Evolutionary conservation across 2,113 vertebrate genomes (phyloP).

Genomic region (Dendrocopos noguchii): DNA sequence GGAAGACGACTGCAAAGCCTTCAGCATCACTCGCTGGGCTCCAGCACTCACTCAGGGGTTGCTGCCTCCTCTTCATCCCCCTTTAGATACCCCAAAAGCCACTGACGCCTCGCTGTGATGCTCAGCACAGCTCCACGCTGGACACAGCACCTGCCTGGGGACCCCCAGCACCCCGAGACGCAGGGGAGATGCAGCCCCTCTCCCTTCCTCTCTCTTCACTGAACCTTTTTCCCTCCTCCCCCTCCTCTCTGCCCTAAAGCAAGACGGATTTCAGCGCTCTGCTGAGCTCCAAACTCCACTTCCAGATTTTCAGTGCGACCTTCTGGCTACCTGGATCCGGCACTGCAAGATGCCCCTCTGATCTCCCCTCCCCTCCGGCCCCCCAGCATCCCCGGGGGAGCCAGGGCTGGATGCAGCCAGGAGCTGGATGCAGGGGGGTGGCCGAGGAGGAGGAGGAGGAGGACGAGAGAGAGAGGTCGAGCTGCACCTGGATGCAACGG

Average conservation of each 20-base stretch:
- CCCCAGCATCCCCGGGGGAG: constrained; percentile 48
- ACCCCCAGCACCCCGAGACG: not conserved
- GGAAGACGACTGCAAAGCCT: not conserved
- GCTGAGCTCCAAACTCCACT: constrained; percentile 56
- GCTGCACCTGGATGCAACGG: constrained; percentile 63
- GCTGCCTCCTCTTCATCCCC: not conserved
- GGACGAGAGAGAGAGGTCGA: constrained; percentile 22
- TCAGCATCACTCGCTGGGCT: not conserved
- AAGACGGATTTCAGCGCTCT: not conserved
- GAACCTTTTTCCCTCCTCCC: not conserved
- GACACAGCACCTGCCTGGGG: not conserved
- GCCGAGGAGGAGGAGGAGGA: not conserved
- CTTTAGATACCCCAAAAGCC: fast-evolving
- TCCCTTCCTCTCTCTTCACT: not conserved
- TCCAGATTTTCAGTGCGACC: constrained; percentile 70
- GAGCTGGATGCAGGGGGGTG: constrained; percentile 60
- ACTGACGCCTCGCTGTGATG: fast-evolving
- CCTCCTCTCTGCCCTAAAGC: constrained; percentile 35
- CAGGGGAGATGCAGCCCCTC: not conserved
- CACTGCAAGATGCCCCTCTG: constrained; percentile 68
- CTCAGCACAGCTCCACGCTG: not conserved
- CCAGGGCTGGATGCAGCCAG: constrained; percentile 43
- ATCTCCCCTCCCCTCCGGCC: constrained; percentile 57
- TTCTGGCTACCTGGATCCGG: constrained; percentile 67
- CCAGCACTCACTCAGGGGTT: not conserved